Percentiles rank a stretch among this genome's conserved stretches.
Conservation (phyloP, 2,888 invertebrate genomes). For the Eurytoma californica region DNA sequence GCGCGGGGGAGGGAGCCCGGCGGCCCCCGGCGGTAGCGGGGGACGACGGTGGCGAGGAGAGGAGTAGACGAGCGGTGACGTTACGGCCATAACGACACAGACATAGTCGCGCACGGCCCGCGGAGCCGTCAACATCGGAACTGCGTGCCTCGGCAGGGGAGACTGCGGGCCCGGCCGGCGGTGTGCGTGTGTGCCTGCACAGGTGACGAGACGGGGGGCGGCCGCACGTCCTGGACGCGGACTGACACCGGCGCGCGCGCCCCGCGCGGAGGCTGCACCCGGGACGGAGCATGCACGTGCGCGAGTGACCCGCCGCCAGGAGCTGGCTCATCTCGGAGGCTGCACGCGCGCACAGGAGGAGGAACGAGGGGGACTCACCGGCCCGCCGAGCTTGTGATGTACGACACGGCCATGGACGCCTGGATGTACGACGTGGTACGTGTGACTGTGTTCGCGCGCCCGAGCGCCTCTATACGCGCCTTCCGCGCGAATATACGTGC, state of each 20-base stretch:
- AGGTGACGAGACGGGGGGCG: constrained; percentile 2
- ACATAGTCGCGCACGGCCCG: constrained; percentile 69
- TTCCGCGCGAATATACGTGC: not conserved
- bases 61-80: constrained; percentile 40
- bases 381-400: constrained; percentile 58
- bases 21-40: not conserved
- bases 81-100: constrained; percentile 32
- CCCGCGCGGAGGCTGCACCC: not conserved
- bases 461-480: too few species aligned
- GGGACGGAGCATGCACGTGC: constrained; percentile 35
- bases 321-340: not conserved
- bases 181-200: not conserved
- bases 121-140: constrained; percentile 66
- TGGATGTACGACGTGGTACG: constrained; percentile 75
- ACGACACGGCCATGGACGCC: constrained; percentile 70
- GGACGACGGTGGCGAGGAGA: constrained; percentile 7
- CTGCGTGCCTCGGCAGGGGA: constrained; percentile 6
- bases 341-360: not conserved
- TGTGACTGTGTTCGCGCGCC: constrained; percentile 58
- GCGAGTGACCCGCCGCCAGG: constrained; percentile 33
- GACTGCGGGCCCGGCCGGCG: constrained; percentile 23
- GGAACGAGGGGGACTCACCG: constrained; percentile 9
- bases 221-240: not conserved
- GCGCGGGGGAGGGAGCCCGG: not conserved
- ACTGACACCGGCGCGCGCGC: not conserved